Conservation (phyloP, 1,140 invertebrate genomes). For the Calephelis virginiensis region DNA sequence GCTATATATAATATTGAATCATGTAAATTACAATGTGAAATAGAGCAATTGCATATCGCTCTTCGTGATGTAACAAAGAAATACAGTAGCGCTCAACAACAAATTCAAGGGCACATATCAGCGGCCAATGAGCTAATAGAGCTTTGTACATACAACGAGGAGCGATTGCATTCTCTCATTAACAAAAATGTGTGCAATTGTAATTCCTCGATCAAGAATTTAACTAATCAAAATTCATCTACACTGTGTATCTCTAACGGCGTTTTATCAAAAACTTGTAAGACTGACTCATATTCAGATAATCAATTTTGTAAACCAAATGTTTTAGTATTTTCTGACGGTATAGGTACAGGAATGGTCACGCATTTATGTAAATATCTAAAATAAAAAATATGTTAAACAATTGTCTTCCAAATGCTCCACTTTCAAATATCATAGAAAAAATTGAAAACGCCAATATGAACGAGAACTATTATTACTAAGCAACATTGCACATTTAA, state of each 20-base stretch:
- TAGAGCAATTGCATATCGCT: neutral
- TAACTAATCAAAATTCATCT: neutral
- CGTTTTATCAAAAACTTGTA: neutral
- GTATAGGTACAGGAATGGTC: neutral
- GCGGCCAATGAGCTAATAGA: neutral
- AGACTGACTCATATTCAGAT: neutral
- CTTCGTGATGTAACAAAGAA: neutral
- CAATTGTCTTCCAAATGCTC: neutral
- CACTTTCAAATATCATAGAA: neutral
- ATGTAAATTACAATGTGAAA: neutral
- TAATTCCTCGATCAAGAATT: neutral
- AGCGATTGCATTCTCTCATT: neutral
- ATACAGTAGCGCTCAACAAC: neutral
- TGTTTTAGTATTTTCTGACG: neutral
- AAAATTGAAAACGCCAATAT: neutral
- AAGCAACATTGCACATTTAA: neutral
- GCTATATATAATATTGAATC: neutral
- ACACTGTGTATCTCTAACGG: neutral
- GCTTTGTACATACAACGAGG: neutral
- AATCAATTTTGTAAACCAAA: neutral
- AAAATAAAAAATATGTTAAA: neutral
- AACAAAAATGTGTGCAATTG: neutral
- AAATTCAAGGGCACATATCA: slow-evolving; percentile 1
- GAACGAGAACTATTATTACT: neutral
- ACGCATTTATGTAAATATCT: neutral